Evolutionary conservation across 2,888 invertebrate genomes (phyloP), one percentile per base, ranked within the genome.

Genomic region (Melieria omissa): DNA sequence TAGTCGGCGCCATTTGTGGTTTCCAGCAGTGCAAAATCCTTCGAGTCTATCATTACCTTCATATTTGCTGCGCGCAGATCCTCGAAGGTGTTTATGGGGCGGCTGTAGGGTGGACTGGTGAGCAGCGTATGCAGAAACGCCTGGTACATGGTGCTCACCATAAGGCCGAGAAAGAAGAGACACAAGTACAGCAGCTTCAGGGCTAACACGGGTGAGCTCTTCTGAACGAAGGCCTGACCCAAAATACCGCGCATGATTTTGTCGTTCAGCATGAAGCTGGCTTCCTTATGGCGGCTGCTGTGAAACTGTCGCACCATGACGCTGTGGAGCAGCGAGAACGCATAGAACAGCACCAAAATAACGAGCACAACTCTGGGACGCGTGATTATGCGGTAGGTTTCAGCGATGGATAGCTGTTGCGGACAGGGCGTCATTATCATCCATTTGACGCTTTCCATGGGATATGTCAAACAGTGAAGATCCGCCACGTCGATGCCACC

Each of bases 41-140:
- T 29, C 29, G 29, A 29, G 29, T 29, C 29, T 29, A 29, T 29
- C 29, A 29, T 29, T 3, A 29, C 29, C 29, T 29, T 29, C 29
- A 29, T 29, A 29, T 29, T 29, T 29, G 29, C 29, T 29, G 29
- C 29, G 29, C 29, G 29, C 29, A 83, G 63, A 47, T 82, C 79
- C 45, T 81, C 73, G 45, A 76, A 80, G 5, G 62, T 74, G 29
- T 45, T 69, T 8, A 84, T 74, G 1, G 65, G 67, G 3, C 72
- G 57, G 1, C 70, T 46, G 3, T 64, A 61, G 0, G 80, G 78
- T 0, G 79, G 81, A 47, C 81, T 74, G 0, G 82, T 77, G 3
- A 83, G 46, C 45, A 76, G 67, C 1, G 78, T 78, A 29, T 79
- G 77, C 65, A 84, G 46, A 44, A 74, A 76, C 14, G 14, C 52